Percentiles rank a stretch among this genome's conserved stretches.
phyloP scores from a whole-genome alignment of 2,797 vertebrate species.

The Coreius guichenoti region DNA sequence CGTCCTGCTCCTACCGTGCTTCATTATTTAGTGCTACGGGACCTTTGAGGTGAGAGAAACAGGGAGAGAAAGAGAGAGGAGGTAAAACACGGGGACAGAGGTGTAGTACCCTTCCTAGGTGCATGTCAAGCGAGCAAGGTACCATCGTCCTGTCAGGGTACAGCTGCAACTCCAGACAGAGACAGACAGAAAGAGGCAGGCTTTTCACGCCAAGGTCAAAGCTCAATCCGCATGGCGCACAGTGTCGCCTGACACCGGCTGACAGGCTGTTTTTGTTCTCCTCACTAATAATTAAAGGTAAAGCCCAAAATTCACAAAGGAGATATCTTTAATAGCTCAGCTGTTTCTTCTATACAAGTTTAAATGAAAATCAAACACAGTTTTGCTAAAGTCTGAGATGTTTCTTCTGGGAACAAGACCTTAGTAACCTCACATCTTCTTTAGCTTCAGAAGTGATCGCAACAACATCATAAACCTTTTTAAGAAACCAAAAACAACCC shows the following conservation, averaged over 20 bases:
- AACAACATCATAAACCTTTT: not conserved
- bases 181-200: not conserved
- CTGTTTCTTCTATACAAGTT: not conserved
- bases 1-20: not conserved
- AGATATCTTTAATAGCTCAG: not conserved
- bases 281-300: constrained; percentile 16
- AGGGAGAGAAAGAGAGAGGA: not conserved
- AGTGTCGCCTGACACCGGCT: not conserved
- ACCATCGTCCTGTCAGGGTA: not conserved
- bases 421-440: not conserved
- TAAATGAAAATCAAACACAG: not conserved
- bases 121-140: constrained; percentile 11
- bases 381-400: not conserved
- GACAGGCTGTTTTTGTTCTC: not conserved
- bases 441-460: not conserved
- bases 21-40: not conserved
- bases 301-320: not conserved
- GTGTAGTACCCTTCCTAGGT: not conserved
- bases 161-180: constrained; percentile 24
- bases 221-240: not conserved
- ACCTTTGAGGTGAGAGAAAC: constrained; percentile 11
- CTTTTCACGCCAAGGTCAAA: constrained; percentile 24
- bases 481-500: not conserved
- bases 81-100: not conserved
- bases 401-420: not conserved